Evolutionary conservation across 2,113 vertebrate genomes (phyloP), one percentile per base, ranked within the genome.

Genomic region (Pygoscelis antarcticus): DNA sequence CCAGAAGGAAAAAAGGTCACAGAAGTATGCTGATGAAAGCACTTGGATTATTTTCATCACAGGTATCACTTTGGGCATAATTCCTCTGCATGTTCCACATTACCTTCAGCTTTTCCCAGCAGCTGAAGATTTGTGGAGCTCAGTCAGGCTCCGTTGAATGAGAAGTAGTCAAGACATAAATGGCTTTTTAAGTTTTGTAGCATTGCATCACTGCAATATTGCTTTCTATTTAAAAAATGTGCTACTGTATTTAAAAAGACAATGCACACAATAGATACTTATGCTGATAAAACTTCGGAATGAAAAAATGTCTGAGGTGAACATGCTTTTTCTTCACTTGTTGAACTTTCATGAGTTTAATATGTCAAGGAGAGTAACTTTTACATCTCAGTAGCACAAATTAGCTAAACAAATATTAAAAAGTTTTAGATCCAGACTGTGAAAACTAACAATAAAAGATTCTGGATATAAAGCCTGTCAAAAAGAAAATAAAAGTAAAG

Each of bases 401-500:
- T 64, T 20, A 84, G n/a, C 26, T 61, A 57, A 65, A 49, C 7
- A 61, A 13, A 16, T 51, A 46, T 7, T 5, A n/a, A 51, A 30
- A 25, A 10, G 22, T 38, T 92, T 79, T 44, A 69, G 23, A 19
- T 54, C 5, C 7, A 47, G 27, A 18, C 22, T 38, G 9, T 60
- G 46, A 83, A 83, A 80, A 52, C n/a, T 69, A 13, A 16, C 3
- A 4, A 17, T 77, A 44, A 51, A 72, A 51, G 34, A 42, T 72
- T 36, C 27, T 1, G 3, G 8, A 15, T n/a, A 40, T 70, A 36
- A 81, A 72, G 38, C 17, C 9, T 12, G 16, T 62, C n/a, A 84
- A 40, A 95, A 86, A 66, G 51, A 75, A 94, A 86, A 84, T 32
- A 52, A 36, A 91, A 85, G 64, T 91, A 81, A 89, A 23, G 5